phyloP scores from a whole-genome alignment of 1,140 invertebrate genomes.

The Antheraea mylitta region DNA sequence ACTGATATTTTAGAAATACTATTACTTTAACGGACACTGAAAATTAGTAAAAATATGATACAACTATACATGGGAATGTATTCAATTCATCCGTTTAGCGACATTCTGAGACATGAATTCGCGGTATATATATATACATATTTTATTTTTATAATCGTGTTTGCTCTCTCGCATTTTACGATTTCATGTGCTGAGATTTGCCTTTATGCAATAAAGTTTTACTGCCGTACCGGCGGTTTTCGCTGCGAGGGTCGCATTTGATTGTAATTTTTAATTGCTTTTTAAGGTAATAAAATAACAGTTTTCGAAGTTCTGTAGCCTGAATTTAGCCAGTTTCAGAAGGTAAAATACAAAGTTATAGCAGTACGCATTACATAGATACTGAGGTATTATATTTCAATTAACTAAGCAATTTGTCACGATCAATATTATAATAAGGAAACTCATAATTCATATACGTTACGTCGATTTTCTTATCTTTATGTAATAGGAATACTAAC shows the following conservation, averaged over 20 bases:
- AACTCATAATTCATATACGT: constrained; percentile 18
- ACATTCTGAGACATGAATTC: constrained; percentile 19
- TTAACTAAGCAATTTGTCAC: constrained; percentile 4
- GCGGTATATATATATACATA: neutral
- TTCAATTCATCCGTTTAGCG: constrained; percentile 29
- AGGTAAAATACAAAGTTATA: neutral
- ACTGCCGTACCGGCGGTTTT: neutral
- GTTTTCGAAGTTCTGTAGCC: neutral
- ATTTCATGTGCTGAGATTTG: neutral
- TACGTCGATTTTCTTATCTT: constrained; percentile 24
- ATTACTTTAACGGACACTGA: constrained; percentile 42
- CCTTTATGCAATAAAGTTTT: constrained; percentile 2
- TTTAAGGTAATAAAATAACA: constrained; percentile 1
- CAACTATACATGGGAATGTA: constrained; percentile 36
- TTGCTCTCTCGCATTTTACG: constrained; percentile 1
- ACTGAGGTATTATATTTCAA: no score
- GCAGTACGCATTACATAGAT: no score
- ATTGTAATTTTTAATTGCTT: constrained; percentile 4
- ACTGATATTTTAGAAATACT: constrained; percentile 51
- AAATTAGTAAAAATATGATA: constrained; percentile 43
- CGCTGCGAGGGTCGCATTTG: neutral
- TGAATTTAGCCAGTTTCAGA: neutral
- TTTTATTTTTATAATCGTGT: constrained; percentile 1
- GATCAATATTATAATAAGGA: neutral
- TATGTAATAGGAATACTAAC: constrained; percentile 29